Percentiles rank a stretch among this genome's conserved stretches.
Evolutionary conservation across 2,888 invertebrate genomes (phyloP).

Genomic region (Tanytarsus gracilentus): DNA sequence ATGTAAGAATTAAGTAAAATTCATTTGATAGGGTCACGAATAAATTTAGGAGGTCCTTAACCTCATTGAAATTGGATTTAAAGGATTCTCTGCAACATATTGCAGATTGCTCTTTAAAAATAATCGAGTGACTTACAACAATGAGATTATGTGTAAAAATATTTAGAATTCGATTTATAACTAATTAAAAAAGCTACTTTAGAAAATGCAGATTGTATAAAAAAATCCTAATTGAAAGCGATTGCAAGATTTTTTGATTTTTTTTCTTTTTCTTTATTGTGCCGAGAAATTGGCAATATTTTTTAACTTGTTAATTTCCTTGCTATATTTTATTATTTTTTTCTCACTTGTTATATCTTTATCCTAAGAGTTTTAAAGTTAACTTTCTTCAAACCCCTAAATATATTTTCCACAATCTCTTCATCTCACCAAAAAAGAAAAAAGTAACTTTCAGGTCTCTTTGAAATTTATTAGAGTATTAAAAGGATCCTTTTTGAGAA

Average conservation of each 20-base stretch:
- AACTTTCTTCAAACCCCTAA: neutral
- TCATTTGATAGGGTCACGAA: no score
- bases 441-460: neutral
- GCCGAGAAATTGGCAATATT: slow-evolving; percentile 26
- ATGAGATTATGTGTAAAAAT: no score
- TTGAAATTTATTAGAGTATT: no score
- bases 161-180: neutral
- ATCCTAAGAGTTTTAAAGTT: neutral
- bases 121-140: no score
- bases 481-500: neutral
- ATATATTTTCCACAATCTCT: neutral
- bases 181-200: neutral
- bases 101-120: no score
- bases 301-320: neutral
- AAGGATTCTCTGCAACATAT: no score
- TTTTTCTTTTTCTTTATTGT: slow-evolving; percentile 8
- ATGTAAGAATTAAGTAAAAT: neutral
- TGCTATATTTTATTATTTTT: slow-evolving; percentile 2
- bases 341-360: neutral
- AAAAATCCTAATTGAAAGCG: neutral
- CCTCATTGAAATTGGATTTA: no score
- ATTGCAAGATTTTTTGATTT: neutral
- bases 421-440: neutral
- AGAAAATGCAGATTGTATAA: neutral
- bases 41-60: no score